A percentile compares a stretch with the other conserved stretches of the same genome.
These are phyloP conservation scores for Ceratotherium simum DNA, from an alignment of 2,113 vertebrate genomes.

Conservation along the genomic window DNA sequence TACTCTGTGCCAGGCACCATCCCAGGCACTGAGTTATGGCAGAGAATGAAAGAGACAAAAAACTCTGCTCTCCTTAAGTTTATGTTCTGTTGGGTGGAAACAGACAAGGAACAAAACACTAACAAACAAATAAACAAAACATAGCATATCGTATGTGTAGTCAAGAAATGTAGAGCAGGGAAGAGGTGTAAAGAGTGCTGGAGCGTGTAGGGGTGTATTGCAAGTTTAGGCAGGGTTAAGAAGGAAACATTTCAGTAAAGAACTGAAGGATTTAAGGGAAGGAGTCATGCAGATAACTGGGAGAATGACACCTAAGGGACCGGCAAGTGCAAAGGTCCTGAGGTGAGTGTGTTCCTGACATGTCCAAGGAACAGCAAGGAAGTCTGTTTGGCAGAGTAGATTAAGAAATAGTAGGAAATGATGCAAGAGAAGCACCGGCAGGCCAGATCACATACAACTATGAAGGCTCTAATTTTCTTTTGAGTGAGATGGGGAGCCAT, in stretches of 20 bases:
- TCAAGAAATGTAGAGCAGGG: not conserved
- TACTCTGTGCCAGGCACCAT: not conserved
- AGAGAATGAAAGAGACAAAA: not conserved
- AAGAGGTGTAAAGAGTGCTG: not conserved
- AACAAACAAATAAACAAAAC: not conserved
- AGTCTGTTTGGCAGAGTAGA: not conserved
- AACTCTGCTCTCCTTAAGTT: not conserved
- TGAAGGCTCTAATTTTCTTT: not conserved
- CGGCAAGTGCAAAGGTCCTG: not conserved
- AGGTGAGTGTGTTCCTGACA: not conserved
- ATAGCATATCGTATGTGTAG: not conserved
- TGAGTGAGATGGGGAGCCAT: not conserved
- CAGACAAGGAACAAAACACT: not conserved
- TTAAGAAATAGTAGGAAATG: not conserved
- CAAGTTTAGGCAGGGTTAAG: not conserved
- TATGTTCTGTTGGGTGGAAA: not conserved
- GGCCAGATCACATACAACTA: not conserved
- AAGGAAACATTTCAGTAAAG: not conserved
- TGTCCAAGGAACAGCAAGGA: not conserved
- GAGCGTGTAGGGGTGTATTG: not conserved
- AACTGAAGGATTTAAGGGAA: not conserved
- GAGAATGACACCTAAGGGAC: not conserved
- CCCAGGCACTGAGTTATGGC: not conserved
- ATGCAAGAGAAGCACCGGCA: not conserved
- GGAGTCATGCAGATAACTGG: not conserved